A percentile compares a stretch with the other conserved stretches of the same genome.
These are phyloP conservation scores for Cariama cristata DNA, from an alignment of 2,113 vertebrate species.

Conservation along the genomic window DNA sequence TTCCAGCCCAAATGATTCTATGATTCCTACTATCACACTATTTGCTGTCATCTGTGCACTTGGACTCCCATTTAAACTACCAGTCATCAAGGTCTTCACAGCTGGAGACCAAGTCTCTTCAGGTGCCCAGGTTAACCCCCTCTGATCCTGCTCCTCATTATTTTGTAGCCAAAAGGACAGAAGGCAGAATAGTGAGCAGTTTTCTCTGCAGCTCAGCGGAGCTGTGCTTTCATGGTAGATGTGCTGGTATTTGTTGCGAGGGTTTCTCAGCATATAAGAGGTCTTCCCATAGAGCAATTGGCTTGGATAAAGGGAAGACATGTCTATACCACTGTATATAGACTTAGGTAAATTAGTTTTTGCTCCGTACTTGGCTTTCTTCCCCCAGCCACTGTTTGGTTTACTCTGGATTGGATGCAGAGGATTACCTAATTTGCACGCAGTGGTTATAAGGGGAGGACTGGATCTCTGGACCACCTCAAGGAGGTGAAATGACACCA, in stretches of 20 bases:
- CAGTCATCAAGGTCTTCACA: not conserved
- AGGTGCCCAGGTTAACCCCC: not conserved
- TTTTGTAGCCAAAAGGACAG: not conserved
- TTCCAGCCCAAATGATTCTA: no score
- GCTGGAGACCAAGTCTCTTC: not conserved
- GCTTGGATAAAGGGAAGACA: not conserved
- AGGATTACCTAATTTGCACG: not conserved
- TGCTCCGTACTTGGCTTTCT: not conserved
- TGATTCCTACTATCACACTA: not conserved
- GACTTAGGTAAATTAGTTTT: not conserved
- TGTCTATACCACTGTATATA: not conserved
- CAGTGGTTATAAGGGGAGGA: not conserved
- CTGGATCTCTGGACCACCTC: not conserved
- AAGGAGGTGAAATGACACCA: not conserved
- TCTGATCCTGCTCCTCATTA: not conserved
- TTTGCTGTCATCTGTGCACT: not conserved
- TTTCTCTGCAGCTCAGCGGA: not conserved
- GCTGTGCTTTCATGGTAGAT: not conserved
- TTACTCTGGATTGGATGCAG: not conserved
- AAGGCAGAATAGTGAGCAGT: not conserved
- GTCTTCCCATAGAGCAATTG: not conserved
- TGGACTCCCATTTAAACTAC: not conserved
- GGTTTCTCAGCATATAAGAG: not conserved
- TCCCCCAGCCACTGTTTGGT: not conserved
- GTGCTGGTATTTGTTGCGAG: not conserved